Conservation (phyloP, 2,113 vertebrate species). For the Sinocyclocheilus maitianheensis region DNA sequence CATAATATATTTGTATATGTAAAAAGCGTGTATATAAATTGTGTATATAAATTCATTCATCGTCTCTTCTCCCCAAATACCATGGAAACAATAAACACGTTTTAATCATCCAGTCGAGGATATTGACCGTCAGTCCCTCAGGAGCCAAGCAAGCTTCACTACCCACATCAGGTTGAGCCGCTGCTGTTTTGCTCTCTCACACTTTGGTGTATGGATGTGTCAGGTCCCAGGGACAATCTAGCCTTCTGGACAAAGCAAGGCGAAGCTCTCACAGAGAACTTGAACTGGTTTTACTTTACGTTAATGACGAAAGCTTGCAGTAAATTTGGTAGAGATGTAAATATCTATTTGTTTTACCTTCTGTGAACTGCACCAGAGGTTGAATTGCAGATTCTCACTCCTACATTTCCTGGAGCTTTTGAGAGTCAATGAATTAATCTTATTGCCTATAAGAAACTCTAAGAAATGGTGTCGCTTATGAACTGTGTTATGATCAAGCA, state of each 20-base stretch:
- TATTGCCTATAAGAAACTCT: background rate
- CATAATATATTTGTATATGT: background rate
- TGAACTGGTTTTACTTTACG: slow-evolving; percentile 2
- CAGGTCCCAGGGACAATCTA: background rate
- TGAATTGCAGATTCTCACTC: background rate
- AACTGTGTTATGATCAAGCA: slow-evolving; percentile 33
- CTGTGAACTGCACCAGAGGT: background rate
- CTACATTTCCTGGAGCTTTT: slow-evolving; percentile 6
- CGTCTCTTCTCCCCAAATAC: slow-evolving; percentile 13
- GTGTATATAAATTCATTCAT: slow-evolving; percentile 16
- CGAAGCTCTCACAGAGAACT: background rate
- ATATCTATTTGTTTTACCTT: background rate
- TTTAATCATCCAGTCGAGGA: slow-evolving; percentile 46
- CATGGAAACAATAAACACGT: slow-evolving; percentile 43
- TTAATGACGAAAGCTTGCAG: background rate
- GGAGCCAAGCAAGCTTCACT: slow-evolving; percentile 30
- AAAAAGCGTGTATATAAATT: background rate
- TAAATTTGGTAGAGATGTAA: background rate
- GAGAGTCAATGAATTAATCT: slow-evolving; percentile 2
- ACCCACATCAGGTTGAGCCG: slow-evolving; percentile 18
- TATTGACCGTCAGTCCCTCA: slow-evolving; percentile 39
- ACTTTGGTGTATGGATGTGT: slow-evolving; percentile 29
- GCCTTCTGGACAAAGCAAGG: background rate
- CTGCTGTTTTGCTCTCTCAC: slow-evolving; percentile 15
- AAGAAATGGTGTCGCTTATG: slow-evolving; percentile 17